Evolutionary conservation across 1,140 invertebrate genomes (phyloP), one percentile per base, ranked within the genome.

Genomic region (Euschistus heros): DNA sequence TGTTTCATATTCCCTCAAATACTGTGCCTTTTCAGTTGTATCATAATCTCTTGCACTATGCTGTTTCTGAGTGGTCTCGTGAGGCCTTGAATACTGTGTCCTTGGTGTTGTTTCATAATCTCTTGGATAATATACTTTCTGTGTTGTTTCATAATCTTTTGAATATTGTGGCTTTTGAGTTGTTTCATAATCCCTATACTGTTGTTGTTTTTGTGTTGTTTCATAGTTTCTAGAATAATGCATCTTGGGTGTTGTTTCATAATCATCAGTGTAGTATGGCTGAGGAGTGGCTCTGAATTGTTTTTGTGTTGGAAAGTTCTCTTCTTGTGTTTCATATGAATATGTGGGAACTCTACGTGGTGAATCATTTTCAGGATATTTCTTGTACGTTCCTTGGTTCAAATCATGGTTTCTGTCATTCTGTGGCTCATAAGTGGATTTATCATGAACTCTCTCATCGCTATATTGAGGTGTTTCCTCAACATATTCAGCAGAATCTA

Each of bases 131-230:
- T 57, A 15, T 17, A 22, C 7, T 27, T 27, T 57, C 15, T 57
- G 54, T 24, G 54, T 57, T 8, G 54, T 57, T 15, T 63, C 47
- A 27, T 63, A 50, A n/a, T 63, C 47, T 18, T 18, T 27, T 15
- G 27, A 22, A 15, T 26, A 47, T 5, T 50, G 37, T 22, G 22
- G 42, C 15, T 57, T 44, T 22, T 60, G 64, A 15, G 42, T 46
- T 24, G 54, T 57, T 26, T 57, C 54, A 26, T 57, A 57, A 15
- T 57, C 54, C 15, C 14, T 22, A 27, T 14, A 50, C 6, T 66
- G n/a, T 17, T 60, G 64, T 18, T 7, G 64, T 52, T 47, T 42
- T 46, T 47, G 37, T n/a, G 33, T 66, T 30, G 27, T 26, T 57
- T 57, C 54, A 24, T 57, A 57, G 18, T 57, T 24, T 24, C 54